These are phyloP conservation scores for Panthera tigris DNA, from an alignment of 2,113 vertebrate species.

Conservation along the genomic window DNA sequence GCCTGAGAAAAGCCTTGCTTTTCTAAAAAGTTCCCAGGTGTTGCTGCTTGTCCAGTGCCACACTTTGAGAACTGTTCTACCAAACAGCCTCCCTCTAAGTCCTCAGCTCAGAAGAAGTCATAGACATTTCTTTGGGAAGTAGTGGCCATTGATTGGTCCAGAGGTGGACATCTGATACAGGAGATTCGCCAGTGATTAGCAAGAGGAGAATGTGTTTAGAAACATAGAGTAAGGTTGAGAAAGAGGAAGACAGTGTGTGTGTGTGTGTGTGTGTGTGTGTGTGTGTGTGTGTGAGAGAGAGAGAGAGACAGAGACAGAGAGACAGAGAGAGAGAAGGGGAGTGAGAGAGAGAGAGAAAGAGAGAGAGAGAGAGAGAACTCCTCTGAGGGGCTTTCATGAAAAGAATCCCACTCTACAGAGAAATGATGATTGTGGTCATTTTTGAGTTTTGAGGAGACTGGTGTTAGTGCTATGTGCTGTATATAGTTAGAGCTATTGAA, in stretches of 20 bases:
- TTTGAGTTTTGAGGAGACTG: neutral
- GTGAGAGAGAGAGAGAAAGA: no score
- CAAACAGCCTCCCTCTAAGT: neutral
- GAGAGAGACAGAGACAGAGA: no score
- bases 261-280: no score
- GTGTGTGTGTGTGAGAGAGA: no score
- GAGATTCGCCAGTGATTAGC: neutral
- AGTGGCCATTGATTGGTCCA: neutral
- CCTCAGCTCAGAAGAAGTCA: neutral
- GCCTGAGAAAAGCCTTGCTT: neutral
- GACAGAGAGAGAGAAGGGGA: no score
- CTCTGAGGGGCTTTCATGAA: neutral
- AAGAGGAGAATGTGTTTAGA: neutral
- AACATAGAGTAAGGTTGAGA: neutral
- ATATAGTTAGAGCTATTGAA: neutral
- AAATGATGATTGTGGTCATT: neutral
- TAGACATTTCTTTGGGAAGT: neutral
- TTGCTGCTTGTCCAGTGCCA: neutral
- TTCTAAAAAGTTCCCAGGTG: neutral
- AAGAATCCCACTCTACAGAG: neutral
- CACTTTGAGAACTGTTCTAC: neutral
- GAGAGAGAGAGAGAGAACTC: accelerated
- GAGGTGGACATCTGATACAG: neutral
- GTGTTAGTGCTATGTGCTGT: neutral
- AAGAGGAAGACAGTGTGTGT: neutral